phyloP scores from a whole-genome alignment of 2,113 vertebrate species.

The Crypturellus undulatus region DNA sequence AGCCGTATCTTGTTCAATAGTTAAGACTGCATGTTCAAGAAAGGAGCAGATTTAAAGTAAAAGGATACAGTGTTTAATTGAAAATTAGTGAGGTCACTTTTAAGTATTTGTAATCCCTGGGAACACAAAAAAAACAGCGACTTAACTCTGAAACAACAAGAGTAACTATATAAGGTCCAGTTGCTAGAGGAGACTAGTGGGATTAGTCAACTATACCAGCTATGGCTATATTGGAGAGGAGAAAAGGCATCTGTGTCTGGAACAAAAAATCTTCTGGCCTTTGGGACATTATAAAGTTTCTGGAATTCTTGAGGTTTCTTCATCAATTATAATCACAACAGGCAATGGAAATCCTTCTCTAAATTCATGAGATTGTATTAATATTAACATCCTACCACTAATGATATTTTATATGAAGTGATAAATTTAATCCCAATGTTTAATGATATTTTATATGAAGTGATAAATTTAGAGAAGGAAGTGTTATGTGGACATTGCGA shows the following conservation, averaged over 20 bases:
- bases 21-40: not conserved
- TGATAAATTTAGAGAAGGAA: conserved; percentile 6
- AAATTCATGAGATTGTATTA: conserved; percentile 2
- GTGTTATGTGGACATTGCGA: not conserved
- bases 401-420: not conserved
- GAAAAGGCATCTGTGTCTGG: not conserved
- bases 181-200: not conserved
- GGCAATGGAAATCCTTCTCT: not conserved
- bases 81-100: not conserved
- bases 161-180: not conserved
- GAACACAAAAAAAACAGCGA: not conserved
- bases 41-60: not conserved
- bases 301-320: not conserved
- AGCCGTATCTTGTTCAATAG: not conserved
- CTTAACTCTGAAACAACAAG: not conserved
- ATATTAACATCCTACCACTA: not conserved
- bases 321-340: not conserved
- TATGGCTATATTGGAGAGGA: not conserved
- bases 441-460: conserved; percentile 6
- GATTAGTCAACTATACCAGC: not conserved
- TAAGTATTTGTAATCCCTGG: not conserved
- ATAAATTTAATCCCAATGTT: not conserved
- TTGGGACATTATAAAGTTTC: not conserved
- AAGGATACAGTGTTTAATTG: not conserved
- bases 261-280: not conserved